Evolutionary conservation across 1,140 invertebrate species (phyloP).

Genomic region (Pinna nobilis): DNA sequence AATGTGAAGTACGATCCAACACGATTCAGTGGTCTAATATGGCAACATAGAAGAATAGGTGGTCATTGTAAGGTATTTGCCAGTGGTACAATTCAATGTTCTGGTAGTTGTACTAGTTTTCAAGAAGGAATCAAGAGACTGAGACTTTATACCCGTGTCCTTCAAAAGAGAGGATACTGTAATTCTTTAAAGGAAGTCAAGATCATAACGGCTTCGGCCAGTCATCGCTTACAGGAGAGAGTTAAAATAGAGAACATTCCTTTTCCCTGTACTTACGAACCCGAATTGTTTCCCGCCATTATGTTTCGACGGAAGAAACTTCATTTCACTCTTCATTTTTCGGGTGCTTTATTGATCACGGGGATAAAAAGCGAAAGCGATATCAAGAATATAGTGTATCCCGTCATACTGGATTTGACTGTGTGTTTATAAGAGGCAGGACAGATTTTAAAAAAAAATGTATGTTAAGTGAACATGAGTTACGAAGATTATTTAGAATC

Average conservation of each 20-base stretch:
- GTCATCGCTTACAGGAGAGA: not conserved
- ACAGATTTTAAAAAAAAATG: not conserved
- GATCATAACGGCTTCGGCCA: constrained; percentile 24
- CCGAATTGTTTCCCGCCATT: constrained; percentile 22
- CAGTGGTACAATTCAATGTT: constrained; percentile 27
- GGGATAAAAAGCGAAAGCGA: constrained; percentile 9
- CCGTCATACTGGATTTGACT: not conserved
- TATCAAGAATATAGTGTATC: not conserved
- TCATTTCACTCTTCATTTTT: constrained; percentile 24
- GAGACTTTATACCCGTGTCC: constrained; percentile 22
- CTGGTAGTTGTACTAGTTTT: constrained; percentile 13
- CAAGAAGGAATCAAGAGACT: constrained; percentile 8
- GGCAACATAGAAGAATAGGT: constrained; percentile 21
- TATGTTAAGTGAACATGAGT: not conserved
- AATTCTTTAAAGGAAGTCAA: not conserved
- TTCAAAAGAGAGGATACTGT: constrained; percentile 19
- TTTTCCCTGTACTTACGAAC: constrained; percentile 20
- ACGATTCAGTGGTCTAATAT: constrained; percentile 10
- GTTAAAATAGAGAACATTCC: not conserved
- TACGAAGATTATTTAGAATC: constrained; percentile 27
- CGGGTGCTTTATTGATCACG: constrained; percentile 26
- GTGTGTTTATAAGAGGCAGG: constrained; percentile 7
- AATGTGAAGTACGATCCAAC: constrained; percentile 20
- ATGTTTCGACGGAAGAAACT: constrained; percentile 19
- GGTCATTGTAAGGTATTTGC: constrained; percentile 34